These are phyloP conservation scores for Tubulanus polymorphus DNA, from an alignment of 2,888 invertebrate genomes.

Conservation along the genomic window DNA sequence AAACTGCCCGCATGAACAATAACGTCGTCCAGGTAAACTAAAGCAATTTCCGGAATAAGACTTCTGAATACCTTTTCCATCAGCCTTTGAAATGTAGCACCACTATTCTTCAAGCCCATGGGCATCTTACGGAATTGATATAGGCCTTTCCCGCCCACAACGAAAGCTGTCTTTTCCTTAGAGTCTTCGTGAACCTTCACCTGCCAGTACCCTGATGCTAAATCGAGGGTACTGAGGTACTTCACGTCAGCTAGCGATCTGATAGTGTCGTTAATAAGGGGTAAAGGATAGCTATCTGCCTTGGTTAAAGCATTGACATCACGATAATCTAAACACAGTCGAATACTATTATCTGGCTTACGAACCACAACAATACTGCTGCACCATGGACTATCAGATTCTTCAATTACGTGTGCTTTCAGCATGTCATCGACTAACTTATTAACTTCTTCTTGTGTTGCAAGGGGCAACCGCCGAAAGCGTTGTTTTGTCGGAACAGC, in stretches of 20 bases:
- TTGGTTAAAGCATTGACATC: slow-evolving; percentile 10
- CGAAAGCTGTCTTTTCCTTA: background rate
- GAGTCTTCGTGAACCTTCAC: background rate
- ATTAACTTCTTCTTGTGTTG: slow-evolving; percentile 14
- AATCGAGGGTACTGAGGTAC: slow-evolving; percentile 2
- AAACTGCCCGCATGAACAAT: slow-evolving; percentile 2
- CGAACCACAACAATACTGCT: slow-evolving; percentile 11
- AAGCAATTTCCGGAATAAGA: background rate
- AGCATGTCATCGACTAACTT: slow-evolving; percentile 13
- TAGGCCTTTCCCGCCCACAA: background rate
- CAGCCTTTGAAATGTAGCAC: background rate
- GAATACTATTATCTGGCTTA: slow-evolving; percentile 9
- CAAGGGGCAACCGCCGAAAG: slow-evolving; percentile 12
- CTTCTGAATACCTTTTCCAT: background rate
- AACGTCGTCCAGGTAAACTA: slow-evolving; percentile 9
- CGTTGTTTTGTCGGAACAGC: slow-evolving; percentile 10
- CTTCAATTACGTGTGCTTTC: slow-evolving; percentile 5
- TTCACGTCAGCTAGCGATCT: slow-evolving; percentile 8
- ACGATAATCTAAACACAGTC: slow-evolving; percentile 13
- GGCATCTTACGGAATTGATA: background rate
- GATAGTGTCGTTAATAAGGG: slow-evolving; percentile 7
- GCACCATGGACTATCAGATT: slow-evolving; percentile 13
- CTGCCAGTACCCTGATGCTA: background rate
- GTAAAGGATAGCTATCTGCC: slow-evolving; percentile 14
- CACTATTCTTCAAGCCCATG: background rate